Evolutionary conservation across 2,888 invertebrate species (phyloP).

Genomic region (Hemaris fuciformis): DNA sequence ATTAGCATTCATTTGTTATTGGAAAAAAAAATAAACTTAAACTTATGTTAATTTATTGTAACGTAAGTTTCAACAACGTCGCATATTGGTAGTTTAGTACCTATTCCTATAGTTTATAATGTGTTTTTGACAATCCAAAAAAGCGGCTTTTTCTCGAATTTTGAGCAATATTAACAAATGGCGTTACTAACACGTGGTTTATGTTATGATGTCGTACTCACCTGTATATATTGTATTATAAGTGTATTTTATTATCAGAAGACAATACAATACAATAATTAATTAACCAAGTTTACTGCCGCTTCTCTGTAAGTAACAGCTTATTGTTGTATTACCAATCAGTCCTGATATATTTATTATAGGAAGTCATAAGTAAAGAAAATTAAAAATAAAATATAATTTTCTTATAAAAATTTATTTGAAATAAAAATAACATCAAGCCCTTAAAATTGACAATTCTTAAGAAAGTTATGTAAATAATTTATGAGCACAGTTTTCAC

Average conservation of each 20-base stretch:
- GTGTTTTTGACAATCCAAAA: no score
- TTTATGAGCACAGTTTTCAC: slow-evolving; percentile 76
- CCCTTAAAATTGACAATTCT: slow-evolving; percentile 76
- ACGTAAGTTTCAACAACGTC: no score
- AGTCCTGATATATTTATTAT: not conserved
- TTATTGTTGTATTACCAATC: not conserved
- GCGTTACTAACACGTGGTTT: no score
- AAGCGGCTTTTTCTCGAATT: no score
- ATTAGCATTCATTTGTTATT: no score
- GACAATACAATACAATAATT: slow-evolving; percentile 5
- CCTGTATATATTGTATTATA: no score
- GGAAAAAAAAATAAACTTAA: no score
- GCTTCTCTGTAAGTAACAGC: not conserved
- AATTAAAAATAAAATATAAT: slow-evolving; percentile 20
- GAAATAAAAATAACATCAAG: slow-evolving; percentile 80
- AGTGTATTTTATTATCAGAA: not conserved
- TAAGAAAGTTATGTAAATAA: slow-evolving; percentile 69
- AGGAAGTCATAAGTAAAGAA: not conserved
- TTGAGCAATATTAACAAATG: no score
- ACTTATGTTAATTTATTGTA: no score
- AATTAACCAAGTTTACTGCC: not conserved
- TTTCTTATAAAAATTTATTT: slow-evolving; percentile 75
- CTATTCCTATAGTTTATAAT: no score
- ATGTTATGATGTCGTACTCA: no score
- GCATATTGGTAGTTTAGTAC: no score